Evolutionary conservation across 2,113 vertebrate species (phyloP).

Genomic region (Nothoprocta pentlandii): DNA sequence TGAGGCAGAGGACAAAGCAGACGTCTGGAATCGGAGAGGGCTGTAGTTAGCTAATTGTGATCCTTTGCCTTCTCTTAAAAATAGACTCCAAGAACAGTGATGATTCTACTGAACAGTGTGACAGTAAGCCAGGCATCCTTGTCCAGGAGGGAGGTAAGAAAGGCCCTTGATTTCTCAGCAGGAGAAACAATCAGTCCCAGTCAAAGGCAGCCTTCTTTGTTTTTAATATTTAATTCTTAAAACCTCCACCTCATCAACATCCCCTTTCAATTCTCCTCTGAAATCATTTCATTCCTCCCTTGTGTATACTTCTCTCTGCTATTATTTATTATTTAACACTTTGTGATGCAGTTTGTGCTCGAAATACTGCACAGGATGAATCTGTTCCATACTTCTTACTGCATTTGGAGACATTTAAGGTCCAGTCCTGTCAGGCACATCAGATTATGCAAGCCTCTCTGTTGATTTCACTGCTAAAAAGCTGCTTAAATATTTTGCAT

Average conservation of each 20-base stretch:
- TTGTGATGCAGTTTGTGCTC: conserved; percentile 59
- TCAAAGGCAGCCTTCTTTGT: not conserved
- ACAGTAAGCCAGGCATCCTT: conserved; percentile 4
- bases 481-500: conserved; percentile 43
- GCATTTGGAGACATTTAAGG: not conserved
- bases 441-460: conserved; percentile 23
- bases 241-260: conserved; percentile 62
- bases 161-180: conserved; percentile 5
- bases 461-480: conserved; percentile 26
- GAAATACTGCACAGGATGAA: conserved; percentile 27
- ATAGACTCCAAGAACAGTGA: conserved; percentile 47
- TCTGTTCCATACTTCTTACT: not conserved
- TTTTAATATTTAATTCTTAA: conserved; percentile 72
- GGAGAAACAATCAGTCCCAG: conserved; percentile 19
- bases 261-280: conserved; percentile 53
- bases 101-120: not conserved
- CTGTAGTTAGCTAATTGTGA: conserved; percentile 42
- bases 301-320: conserved; percentile 33
- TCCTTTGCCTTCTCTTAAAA: conserved; percentile 61
- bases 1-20: conserved; percentile 61
- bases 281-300: conserved; percentile 51
- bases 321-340: conserved; percentile 73
- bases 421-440: not conserved
- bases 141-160: conserved; percentile 13
- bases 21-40: conserved; percentile 47